Evolutionary conservation across 2,797 vertebrate species (phyloP), one percentile per base, ranked within the genome.

Genomic region (Takifugu rubripes): DNA sequence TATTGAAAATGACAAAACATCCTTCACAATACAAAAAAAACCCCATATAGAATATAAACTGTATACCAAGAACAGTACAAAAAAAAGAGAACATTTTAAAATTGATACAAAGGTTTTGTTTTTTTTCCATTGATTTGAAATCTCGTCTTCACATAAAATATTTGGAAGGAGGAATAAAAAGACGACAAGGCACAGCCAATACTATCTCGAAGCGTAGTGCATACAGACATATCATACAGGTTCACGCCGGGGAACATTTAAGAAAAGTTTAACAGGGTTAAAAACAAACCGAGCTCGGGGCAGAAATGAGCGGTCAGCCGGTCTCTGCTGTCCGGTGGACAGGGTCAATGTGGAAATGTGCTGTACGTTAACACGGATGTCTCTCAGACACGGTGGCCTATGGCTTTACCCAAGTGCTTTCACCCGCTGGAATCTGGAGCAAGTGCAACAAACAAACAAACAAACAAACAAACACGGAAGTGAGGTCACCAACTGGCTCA

Each of bases 161-260:
- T 90, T 91, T 89, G 52, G 6, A 79, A 88, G 92, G 88, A 49
- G n/a, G n/a, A 21, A 11, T 7, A 90, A 89, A 65, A 70, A 24
- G 56, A 79, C 61, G 75, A 78, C 54, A 83, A 97, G 95, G 96
- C 96, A 98, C 96, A 94, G 94, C 94, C 92, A 93, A 94, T 93
- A 95, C 92, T 91, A 94, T 91, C 89, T 82, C 91, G 79, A 95
- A 95, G 94, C 95, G 90, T 87, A 92, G 89, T 91, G 93, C 90
- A 92, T 93, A 94, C 84, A 88, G 66, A 91, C 90, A 87, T 57
- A 79, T 66, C 74, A 82, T 62, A 68, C 75, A 69, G 90, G 89
- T 92, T 93, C 92, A 93, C 91, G 86, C 84, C 81, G 67, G 84
- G 86, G 25, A 74, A 78, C 66, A 72, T 64, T 71, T 66, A 59